Evolutionary conservation across 2,888 invertebrate species (phyloP), one percentile per base, ranked within the genome.

Genomic region (Thereva unica): DNA sequence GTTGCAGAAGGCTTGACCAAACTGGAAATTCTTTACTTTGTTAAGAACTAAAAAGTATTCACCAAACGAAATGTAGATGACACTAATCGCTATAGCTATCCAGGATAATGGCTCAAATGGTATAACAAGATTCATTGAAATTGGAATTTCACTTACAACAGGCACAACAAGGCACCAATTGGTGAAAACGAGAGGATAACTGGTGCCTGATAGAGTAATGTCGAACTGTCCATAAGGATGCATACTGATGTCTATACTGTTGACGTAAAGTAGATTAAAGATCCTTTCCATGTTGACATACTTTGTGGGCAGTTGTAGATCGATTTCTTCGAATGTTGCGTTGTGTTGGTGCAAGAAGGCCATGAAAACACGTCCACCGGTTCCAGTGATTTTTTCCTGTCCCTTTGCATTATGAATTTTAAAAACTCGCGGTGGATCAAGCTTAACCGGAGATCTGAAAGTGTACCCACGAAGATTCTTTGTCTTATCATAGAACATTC

Each of bases 81-180:
- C 47, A 3, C 9, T n/a, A 23, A 64, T 10, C 4, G 45, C 23
- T n/a, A 55, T 54, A n/a, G 12, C 9, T 38, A 45, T 45, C 64
- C 64, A 64, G 45, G 55, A 37, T 6, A 38, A 5, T n/a, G 9
- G 10, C 8, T 47, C 5, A 34, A 64, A 64, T 10, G 64, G 64
- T 9, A 55, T 37, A 6, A 55, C 9, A 10, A 64, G 35, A 12
- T 64, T 54, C 10, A 54, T 9, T 40, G n/a, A 64, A 1, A 47
- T 6, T 23, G 53, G 45, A n/a, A 64, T 47, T 55, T 64, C 54
- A 9, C 10, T 55, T 47, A 37, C 41, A n/a, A 45, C n/a, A 38
- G 64, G 64, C n/a, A 64, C 4, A 40, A 64, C 55, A 54, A 64
- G 23, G 34, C 64, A 64, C 54, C 54, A 54, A 4, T 64, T 47